Conservation (phyloP, 1,140 invertebrate genomes). For the Caenorhabditis tropicalis region DNA sequence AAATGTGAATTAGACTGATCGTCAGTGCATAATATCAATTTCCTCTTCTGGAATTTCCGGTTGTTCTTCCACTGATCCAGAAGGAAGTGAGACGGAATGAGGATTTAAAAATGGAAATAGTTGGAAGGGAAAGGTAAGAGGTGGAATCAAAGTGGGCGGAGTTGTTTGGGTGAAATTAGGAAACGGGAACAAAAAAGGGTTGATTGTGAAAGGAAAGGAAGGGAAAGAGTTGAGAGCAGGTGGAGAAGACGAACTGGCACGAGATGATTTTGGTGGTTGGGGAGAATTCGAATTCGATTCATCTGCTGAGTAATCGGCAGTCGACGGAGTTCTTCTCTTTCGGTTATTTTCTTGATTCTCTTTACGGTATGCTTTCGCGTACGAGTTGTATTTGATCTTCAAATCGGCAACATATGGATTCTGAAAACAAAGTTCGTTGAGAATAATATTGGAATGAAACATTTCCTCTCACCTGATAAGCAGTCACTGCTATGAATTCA, state of each 20-base stretch:
- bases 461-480: background rate
- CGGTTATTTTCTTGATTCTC: background rate
- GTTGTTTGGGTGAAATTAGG: background rate
- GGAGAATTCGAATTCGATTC: background rate
- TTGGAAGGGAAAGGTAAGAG: background rate
- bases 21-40: background rate
- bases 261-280: background rate
- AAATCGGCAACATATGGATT: background rate
- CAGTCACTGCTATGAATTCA: background rate
- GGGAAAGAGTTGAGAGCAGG: background rate
- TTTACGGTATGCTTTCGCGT: background rate
- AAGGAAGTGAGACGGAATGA: background rate
- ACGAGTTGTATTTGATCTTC: constrained; percentile 2
- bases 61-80: background rate
- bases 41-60: background rate
- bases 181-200: background rate
- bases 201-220: background rate
- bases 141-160: background rate
- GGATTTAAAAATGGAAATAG: background rate
- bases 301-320: background rate
- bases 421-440: background rate
- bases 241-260: background rate
- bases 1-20: background rate
- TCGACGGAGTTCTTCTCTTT: background rate
- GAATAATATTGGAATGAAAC: background rate